Base-by-base conservation (phyloP, 2,797 vertebrate genomes). In the Champsocephalus gunnari region DNA sequence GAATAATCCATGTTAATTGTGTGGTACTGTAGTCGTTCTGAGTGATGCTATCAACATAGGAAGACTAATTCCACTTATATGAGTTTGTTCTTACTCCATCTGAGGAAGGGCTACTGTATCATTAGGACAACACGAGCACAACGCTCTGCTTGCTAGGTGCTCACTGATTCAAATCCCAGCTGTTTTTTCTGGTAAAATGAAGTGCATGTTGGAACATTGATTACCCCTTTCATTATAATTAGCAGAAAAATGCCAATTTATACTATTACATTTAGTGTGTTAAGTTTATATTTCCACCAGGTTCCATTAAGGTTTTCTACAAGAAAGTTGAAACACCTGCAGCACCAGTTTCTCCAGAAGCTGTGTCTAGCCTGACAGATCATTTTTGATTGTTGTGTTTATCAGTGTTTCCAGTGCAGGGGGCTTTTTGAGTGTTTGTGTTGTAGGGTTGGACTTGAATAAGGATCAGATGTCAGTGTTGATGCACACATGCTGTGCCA, bases 401-500 rank as follows among this genome's bases (percentile, higher is more conserved):
- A 51, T 77, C 70, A 48, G 47, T 86, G 60, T 83, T 81, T 76
- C 70, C 58, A 49, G 21, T 38, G 60, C 11, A 63, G 32, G 21
- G 55, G 44, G 61, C 48, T 77, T 64, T 79, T 24, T 5, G 54
- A 61, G 65, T 21, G 47, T 55, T 60, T 72, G 60, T 59, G 13
- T 57, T 54, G 38, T 57, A 66, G 45, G 68, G 51, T 81, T 63
- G 50, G 71, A 81, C 79, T 84, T 61, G 0, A 75, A 56, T 75
- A 53, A 76, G 83, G 74, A 85, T 94, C 89, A 1, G 71, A 80
- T 94, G 79, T 92, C 77, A 66, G 85, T 61, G 61, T 85, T 82
- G 91, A 74, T 80, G 88, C 86, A 83, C 44, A 78, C 86, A 56
- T 67, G 66, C 73, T 75, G 73, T 1, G 72, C 75, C 85, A 54